Percentiles rank a stretch among this genome's conserved stretches.
These are phyloP conservation scores for Tuta absoluta DNA, from an alignment of 2,888 invertebrate species.

Conservation along the genomic window DNA sequence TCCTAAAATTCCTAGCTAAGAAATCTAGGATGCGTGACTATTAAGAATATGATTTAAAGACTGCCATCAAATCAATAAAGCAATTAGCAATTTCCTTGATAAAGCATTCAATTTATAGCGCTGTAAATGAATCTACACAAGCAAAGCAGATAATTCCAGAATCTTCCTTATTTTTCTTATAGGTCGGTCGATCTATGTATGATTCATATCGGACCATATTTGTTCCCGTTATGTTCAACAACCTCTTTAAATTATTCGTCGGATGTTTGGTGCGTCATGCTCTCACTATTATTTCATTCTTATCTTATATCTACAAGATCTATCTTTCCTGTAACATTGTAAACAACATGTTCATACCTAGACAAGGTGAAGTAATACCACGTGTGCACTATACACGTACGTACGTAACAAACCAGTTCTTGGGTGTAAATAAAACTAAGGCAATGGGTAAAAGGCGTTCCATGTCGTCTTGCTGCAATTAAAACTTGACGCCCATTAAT, in stretches of 20 bases:
- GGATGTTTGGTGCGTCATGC: neutral
- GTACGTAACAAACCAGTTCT: slow-evolving; percentile 58
- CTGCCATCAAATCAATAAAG: no score
- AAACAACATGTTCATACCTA: slow-evolving; percentile 41
- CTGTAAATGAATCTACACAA: no score
- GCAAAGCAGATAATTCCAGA: neutral
- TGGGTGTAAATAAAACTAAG: slow-evolving; percentile 50
- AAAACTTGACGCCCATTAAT: slow-evolving; percentile 10
- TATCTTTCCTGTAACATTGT: slow-evolving; percentile 29
- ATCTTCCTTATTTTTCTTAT: neutral
- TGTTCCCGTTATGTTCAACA: slow-evolving; percentile 7
- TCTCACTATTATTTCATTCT: slow-evolving; percentile 39
- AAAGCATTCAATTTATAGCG: no score
- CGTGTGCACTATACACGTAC: slow-evolving; percentile 40
- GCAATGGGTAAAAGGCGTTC: slow-evolving; percentile 47
- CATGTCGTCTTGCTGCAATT: slow-evolving; percentile 26
- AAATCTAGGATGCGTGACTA: no score
- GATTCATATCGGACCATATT: neutral
- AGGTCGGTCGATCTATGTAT: neutral
- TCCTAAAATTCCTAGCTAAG: no score
- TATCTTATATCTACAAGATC: slow-evolving; percentile 28
- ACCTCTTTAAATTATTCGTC: neutral
- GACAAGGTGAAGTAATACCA: slow-evolving; percentile 34
- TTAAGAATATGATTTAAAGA: no score
- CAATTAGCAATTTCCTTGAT: no score